Percentiles rank a stretch among this genome's conserved stretches.
Evolutionary conservation across 2,888 invertebrate genomes (phyloP).

Genomic region (Monochamus alternatus): DNA sequence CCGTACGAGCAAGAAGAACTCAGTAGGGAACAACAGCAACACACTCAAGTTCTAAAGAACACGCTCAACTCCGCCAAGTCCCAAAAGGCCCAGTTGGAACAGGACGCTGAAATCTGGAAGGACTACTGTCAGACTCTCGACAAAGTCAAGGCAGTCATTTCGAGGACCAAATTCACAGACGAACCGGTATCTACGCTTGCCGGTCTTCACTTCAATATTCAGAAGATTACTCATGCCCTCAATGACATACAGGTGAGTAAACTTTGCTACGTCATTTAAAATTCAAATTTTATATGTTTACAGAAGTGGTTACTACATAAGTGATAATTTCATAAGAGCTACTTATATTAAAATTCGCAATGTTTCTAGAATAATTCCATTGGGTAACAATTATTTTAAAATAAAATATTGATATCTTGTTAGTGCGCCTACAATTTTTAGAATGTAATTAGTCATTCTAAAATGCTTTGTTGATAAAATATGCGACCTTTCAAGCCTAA

Average conservation of each 20-base stretch:
- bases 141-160: constrained; percentile 83
- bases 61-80: constrained; percentile 88
- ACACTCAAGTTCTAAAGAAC: constrained; percentile 86
- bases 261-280: background rate
- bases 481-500: too few relatives aligned
- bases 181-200: constrained; percentile 87
- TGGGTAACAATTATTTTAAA: constrained; percentile 4
- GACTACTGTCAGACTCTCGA: constrained; percentile 86
- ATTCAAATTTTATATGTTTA: background rate
- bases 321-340: background rate
- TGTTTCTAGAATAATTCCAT: background rate
- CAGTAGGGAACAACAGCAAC: constrained; percentile 85
- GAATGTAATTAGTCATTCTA: background rate
- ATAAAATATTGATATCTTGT: background rate
- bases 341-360: too few relatives aligned
- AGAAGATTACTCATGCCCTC: constrained; percentile 85
- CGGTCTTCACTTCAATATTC: constrained; percentile 86
- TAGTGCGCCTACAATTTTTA: too few relatives aligned
- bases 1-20: constrained; percentile 88
- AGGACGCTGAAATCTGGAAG: constrained; percentile 88
- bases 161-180: constrained; percentile 83
- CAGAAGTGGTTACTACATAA: background rate
- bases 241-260: constrained; percentile 82
- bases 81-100: constrained; percentile 84
- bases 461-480: background rate